Conservation (phyloP, 2,888 invertebrate species). For the Pyralis farinalis region DNA sequence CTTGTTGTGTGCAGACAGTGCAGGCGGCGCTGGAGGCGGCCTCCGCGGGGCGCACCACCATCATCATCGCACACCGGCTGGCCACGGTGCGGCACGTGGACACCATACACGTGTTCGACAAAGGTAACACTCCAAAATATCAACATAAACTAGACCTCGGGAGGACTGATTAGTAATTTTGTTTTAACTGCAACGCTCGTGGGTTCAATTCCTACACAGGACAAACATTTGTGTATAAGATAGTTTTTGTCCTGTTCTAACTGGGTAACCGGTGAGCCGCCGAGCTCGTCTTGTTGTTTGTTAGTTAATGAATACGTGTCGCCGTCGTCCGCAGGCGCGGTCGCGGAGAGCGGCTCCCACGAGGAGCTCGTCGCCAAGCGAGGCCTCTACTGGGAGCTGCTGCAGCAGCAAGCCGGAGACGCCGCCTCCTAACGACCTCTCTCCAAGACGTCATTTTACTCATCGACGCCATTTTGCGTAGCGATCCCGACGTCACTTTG, state of each 20-base stretch:
- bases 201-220: no score
- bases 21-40: constrained; percentile 92
- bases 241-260: no score
- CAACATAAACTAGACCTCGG: no score
- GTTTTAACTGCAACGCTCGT: no score
- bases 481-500: no score
- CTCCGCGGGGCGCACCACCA: constrained; percentile 87
- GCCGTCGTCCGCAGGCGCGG: constrained; percentile 59
- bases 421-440: constrained; percentile 14
- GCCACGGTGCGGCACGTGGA: constrained; percentile 91
- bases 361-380: constrained; percentile 49
- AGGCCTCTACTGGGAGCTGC: constrained; percentile 57
- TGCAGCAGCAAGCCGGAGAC: constrained; percentile 53
- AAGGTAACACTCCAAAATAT: no score
- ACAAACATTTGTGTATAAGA: no score
- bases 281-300: not conserved
- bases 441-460: constrained; percentile 8
- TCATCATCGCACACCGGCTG: constrained; percentile 92
- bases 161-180: no score
- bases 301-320: not conserved
- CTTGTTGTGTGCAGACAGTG: constrained; percentile 81
- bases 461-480: constrained; percentile 3
- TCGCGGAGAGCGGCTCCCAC: constrained; percentile 63
- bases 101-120: constrained; percentile 87
- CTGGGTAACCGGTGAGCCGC: no score